These are phyloP conservation scores for Achlya flavicornis DNA, from an alignment of 2,888 invertebrate species.

Conservation along the genomic window DNA sequence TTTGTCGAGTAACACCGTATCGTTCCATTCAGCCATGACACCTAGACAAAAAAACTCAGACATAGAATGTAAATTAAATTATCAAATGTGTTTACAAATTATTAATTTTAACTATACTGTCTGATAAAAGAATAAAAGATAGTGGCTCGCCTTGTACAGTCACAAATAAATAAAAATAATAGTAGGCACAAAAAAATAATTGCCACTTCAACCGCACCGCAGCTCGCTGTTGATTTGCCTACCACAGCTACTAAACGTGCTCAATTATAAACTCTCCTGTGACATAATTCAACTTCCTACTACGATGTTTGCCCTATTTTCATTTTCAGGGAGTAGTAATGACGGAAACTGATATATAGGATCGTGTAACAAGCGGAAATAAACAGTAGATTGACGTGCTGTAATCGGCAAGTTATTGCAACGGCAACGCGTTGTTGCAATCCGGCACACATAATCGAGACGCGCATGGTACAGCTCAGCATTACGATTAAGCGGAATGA, in stretches of 20 bases:
- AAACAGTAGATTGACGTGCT: slow-evolving; percentile 39
- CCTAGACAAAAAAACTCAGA: no score
- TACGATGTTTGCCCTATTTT: background rate
- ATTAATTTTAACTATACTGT: no score
- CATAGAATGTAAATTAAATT: no score
- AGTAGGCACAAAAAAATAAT: no score
- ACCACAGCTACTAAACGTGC: background rate
- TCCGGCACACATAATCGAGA: slow-evolving; percentile 55
- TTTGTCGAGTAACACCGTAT: no score
- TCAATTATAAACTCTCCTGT: no score
- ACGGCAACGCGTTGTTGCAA: slow-evolving; percentile 24
- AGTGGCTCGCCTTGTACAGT: no score
- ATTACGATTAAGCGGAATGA: background rate
- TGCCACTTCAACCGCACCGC: no score
- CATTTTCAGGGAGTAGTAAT: slow-evolving; percentile 16
- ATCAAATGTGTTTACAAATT: no score
- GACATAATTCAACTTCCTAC: background rate
- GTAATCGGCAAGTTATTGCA: slow-evolving; percentile 56
- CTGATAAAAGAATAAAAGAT: no score
- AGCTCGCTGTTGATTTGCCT: background rate
- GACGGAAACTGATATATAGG: slow-evolving; percentile 36
- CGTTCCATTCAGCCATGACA: no score
- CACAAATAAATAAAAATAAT: no score
- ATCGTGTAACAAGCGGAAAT: slow-evolving; percentile 41
- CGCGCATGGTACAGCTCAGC: slow-evolving; percentile 36